Evolutionary conservation across 1,140 invertebrate genomes (phyloP).

Genomic region (Drosophila nigromelanica): DNA sequence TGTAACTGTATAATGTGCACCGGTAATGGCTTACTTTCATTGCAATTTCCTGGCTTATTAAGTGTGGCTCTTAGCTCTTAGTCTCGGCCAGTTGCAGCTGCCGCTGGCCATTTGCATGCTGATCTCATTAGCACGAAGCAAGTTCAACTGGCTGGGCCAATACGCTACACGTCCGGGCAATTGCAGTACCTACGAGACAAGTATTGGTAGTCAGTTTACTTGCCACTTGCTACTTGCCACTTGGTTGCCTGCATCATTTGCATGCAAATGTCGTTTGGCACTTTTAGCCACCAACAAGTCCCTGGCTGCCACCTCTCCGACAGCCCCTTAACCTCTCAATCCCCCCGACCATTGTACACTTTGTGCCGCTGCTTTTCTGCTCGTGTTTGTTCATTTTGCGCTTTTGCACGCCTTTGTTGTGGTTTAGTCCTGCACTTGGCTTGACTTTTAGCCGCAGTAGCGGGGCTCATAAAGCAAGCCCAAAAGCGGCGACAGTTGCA

Average conservation of each 20-base stretch:
- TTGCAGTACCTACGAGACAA: constrained; percentile 23
- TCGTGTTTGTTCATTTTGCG: constrained; percentile 63
- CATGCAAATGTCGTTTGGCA: constrained; percentile 80
- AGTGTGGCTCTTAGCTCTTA: constrained; percentile 30
- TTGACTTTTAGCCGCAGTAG: constrained; percentile 51
- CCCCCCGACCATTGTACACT: constrained; percentile 6
- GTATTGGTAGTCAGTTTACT: constrained; percentile 14
- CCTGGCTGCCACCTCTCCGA: background rate
- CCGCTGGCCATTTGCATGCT: constrained; percentile 66
- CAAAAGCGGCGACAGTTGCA: constrained; percentile 59
- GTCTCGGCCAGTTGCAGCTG: constrained; percentile 16
- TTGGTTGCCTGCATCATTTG: constrained; percentile 72
- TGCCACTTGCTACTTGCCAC: constrained; percentile 28
- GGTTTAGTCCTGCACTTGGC: constrained; percentile 68
- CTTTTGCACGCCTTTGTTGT: constrained; percentile 75
- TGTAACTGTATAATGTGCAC: constrained; percentile 43
- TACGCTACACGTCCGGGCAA: constrained; percentile 27
- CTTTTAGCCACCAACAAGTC: constrained; percentile 42
- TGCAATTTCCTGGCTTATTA: constrained; percentile 71
- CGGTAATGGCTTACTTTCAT: constrained; percentile 73
- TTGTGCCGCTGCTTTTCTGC: constrained; percentile 29
- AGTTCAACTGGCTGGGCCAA: constrained; percentile 61
- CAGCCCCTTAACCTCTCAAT: background rate
- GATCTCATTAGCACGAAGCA: constrained; percentile 79
- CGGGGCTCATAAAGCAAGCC: constrained; percentile 65